These are phyloP conservation scores for Tribolium freemani DNA, from an alignment of 2,888 invertebrate genomes.

Conservation along the genomic window DNA sequence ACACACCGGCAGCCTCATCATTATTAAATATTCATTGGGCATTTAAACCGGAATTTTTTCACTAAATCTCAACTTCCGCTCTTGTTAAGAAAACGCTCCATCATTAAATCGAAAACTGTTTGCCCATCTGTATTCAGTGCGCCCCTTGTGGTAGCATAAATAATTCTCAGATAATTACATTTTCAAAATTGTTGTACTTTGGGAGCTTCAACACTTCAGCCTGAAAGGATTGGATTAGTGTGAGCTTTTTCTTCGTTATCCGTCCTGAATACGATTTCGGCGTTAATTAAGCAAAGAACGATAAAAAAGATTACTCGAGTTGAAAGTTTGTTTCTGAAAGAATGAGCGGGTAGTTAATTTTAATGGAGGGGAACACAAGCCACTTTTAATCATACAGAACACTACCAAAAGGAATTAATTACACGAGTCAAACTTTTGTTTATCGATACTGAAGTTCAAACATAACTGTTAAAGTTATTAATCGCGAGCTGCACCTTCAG, in stretches of 20 bases:
- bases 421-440: neutral
- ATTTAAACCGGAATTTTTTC: constrained; percentile 22
- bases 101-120: constrained; percentile 36
- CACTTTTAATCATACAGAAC: neutral
- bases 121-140: constrained; percentile 42
- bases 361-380: constrained; percentile 51
- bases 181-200: constrained; percentile 57
- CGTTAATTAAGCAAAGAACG: constrained; percentile 60
- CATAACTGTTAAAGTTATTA: neutral
- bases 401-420: neutral
- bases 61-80: constrained; percentile 21
- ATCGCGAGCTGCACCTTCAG: neutral
- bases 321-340: constrained; percentile 58
- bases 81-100: constrained; percentile 29
- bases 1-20: constrained; percentile 5
- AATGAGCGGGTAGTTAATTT: constrained; percentile 59
- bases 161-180: constrained; percentile 56
- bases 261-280: constrained; percentile 58
- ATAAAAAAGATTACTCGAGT: constrained; percentile 60
- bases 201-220: constrained; percentile 56
- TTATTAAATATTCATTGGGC: constrained; percentile 41
- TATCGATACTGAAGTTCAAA: neutral
- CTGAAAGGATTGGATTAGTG: constrained; percentile 56
- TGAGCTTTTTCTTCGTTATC: constrained; percentile 56
- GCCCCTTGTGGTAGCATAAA: constrained; percentile 49